Base-by-base conservation (phyloP, 2,113 vertebrate species). In the Heterotilapia buettikoferi region DNA sequence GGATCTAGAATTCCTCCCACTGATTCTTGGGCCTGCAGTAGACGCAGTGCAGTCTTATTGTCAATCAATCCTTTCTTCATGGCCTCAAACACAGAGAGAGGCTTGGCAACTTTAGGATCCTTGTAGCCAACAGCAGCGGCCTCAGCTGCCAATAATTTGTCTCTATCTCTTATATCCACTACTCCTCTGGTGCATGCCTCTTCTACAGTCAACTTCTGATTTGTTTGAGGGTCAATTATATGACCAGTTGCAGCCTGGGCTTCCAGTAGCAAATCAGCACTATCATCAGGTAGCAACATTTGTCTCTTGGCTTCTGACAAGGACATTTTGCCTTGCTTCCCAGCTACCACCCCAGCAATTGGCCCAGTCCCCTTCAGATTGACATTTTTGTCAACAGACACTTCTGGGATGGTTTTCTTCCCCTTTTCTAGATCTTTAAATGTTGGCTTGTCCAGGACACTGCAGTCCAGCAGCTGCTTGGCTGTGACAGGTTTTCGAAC, bases 211-310 rank as follows among this genome's bases (percentile, higher is more conserved):
- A 99, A 87, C 47, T 96, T 95, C 90, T 98, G 95, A 50, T 98
- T 98, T 18, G 94, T 94, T 73, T 93, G 97, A 2, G 98, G 97
- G 84, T 99, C 98, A 89, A 98, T 98, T 59, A 99, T 96, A 2
- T 98, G 97, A 18, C 98, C 98, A 4, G 98, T 99, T 45, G 98
- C 98, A 84, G 98, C 98, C 90, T 99, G 98, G 16, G 98, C 98
- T 92, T 99, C 98, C 16, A 99, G 92, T 7, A 99, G 97, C 92
- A 97, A 95, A 86, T 97, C 94, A 10, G 97, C 97, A 2, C 96
- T 96, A 63, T 98, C 97, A 12, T 96, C 93, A 19, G 96, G 90
- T 79, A 99, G 88, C 3, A 99, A 86, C 40, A 97, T 96, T 89
- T 97, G 96, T 54, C 97, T 96, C 90, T 98, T 98, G 84, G 98